These are phyloP conservation scores for Lycocerus yunnanus DNA, from an alignment of 2,888 invertebrate genomes.

Conservation along the genomic window DNA sequence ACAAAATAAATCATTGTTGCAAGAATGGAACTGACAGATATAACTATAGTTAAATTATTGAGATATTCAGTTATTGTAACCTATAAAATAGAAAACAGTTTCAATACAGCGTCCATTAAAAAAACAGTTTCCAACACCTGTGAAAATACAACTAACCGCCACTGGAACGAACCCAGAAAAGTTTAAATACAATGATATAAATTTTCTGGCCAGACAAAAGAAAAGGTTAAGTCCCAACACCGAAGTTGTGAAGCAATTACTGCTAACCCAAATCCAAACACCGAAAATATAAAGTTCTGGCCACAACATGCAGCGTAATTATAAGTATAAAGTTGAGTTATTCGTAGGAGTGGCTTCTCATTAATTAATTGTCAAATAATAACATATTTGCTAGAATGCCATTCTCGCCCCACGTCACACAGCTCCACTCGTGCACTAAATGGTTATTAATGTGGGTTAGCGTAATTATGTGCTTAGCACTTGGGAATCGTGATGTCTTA, in stretches of 20 bases:
- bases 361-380: neutral
- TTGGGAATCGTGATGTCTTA: neutral
- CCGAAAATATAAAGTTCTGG: neutral
- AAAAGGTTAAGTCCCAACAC: neutral
- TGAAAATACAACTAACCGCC: neutral
- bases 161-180: neutral
- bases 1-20: no score
- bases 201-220: neutral
- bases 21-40: no score
- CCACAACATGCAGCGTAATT: neutral
- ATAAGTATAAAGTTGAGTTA: neutral
- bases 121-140: neutral
- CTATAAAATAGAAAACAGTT: no score
- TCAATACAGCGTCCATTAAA: no score
- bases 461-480: neutral
- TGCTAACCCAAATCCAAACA: neutral
- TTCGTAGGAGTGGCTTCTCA: neutral
- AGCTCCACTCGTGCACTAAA: neutral
- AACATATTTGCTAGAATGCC: neutral
- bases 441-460: neutral
- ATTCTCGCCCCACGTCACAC: neutral
- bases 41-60: no score
- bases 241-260: neutral
- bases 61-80: no score
- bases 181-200: neutral